Conservation (phyloP, 23 tunicate species). For the Oikopleura vanhoeffeni region DNA sequence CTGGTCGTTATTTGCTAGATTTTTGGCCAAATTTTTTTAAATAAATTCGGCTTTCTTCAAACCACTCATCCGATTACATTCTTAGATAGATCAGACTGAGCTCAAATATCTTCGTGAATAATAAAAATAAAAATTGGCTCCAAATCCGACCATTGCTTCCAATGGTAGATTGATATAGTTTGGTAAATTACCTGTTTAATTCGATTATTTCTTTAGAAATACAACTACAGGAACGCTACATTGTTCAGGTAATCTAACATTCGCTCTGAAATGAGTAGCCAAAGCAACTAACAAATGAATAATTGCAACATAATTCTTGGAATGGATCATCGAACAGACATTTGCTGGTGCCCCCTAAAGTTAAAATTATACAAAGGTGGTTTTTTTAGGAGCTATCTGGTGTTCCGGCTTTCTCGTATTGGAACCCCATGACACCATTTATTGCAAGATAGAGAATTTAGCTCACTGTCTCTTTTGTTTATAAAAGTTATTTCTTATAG, state of each 20-base stretch:
- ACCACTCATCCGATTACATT: too few species aligned
- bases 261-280: slow-evolving; percentile 65
- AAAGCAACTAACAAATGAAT: slow-evolving; percentile 76
- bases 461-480: too few species aligned
- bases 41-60: not conserved
- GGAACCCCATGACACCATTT: too few species aligned
- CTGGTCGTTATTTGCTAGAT: not conserved
- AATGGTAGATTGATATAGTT: not conserved
- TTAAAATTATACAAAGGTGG: too few species aligned
- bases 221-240: not conserved
- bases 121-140: too few species aligned
- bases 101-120: too few species aligned
- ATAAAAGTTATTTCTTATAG: too few species aligned
- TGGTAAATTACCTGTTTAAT: not conserved
- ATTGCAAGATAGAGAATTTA: too few species aligned
- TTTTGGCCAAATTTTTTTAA: not conserved
- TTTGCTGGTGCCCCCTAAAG: not conserved
- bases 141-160: too few species aligned
- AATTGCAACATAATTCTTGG: slow-evolving; percentile 63
- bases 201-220: not conserved
- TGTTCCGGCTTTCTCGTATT: too few species aligned
- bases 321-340: not conserved
- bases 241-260: slow-evolving; percentile 62
- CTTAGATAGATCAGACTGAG: too few species aligned
- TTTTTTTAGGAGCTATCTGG: too few species aligned